A percentile compares a stretch with the other conserved stretches of the same genome.
phyloP scores from a whole-genome alignment of 1,140 invertebrate genomes.

The Hesperophylax magnus region DNA sequence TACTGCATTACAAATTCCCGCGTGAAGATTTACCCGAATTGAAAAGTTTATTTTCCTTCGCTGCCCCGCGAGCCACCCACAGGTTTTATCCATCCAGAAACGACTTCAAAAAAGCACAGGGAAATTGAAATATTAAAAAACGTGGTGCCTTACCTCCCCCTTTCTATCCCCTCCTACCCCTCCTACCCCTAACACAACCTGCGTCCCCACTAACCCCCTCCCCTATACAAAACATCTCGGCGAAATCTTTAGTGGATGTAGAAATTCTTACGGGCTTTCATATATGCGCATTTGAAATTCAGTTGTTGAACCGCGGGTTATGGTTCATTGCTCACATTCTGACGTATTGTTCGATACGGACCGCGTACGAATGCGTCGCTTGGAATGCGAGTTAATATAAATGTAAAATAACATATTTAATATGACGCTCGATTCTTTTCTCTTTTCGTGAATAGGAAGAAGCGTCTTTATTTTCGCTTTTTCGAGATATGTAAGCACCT shows the following conservation, averaged over 20 bases:
- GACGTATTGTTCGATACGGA: constrained; percentile 46
- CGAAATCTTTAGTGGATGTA: constrained; percentile 41
- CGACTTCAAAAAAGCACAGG: constrained; percentile 54
- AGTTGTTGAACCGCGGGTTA: constrained; percentile 44
- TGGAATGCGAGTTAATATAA: constrained; percentile 44
- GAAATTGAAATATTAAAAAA: constrained; percentile 59
- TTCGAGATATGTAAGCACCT: not conserved
- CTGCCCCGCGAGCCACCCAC: constrained; percentile 37
- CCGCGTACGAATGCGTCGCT: constrained; percentile 42
- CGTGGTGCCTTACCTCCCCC: constrained; percentile 43
- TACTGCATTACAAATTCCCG: too few species aligned
- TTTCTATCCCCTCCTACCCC: not conserved
- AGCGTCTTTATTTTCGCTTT: constrained; percentile 25
- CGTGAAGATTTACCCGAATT: too few species aligned
- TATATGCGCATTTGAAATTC: constrained; percentile 44
- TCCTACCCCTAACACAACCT: constrained; percentile 6
- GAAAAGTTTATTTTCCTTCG: constrained; percentile 12
- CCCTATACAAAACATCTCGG: constrained; percentile 27
- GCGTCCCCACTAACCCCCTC: constrained; percentile 6
- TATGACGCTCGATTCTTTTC: constrained; percentile 23
- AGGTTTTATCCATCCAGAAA: constrained; percentile 55
- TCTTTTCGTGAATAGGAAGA: constrained; percentile 4
- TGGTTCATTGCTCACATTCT: constrained; percentile 50
- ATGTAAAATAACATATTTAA: constrained; percentile 45
- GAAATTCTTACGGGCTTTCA: constrained; percentile 23